These are phyloP conservation scores for Himalopsyche kuldschensis DNA, from an alignment of 2,888 invertebrate species.

Conservation along the genomic window DNA sequence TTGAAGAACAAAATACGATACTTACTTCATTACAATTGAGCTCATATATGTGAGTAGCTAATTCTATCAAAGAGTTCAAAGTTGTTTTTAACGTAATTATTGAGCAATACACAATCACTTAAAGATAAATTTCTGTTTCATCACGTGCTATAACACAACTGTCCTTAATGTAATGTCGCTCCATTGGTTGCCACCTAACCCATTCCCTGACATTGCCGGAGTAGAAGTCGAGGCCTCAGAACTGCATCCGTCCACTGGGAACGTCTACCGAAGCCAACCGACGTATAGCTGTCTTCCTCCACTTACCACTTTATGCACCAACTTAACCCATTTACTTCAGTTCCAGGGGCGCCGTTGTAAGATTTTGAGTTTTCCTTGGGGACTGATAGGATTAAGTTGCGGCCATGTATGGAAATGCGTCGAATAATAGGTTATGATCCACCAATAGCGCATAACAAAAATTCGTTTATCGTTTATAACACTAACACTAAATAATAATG, in stretches of 20 bases:
- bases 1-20: no score
- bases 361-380: background rate
- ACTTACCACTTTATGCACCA: slow-evolving; percentile 22
- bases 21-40: no score
- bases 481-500: no score
- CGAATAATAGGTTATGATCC: background rate
- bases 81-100: no score
- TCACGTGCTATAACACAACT: background rate
- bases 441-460: no score
- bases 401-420: background rate
- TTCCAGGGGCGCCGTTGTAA: background rate
- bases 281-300: slow-evolving; percentile 15
- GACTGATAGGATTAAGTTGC: background rate
- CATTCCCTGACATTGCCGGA: background rate
- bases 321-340: slow-evolving; percentile 1
- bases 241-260: slow-evolving; percentile 14
- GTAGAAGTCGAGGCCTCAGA: slow-evolving; percentile 7
- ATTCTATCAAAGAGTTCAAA: no score
- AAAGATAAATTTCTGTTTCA: no score
- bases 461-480: no score
- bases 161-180: background rate
- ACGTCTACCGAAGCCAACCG: background rate
- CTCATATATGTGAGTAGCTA: no score
- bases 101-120: no score
- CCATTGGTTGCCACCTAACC: background rate